Conservation (phyloP, 2,113 vertebrate species). For the Piaya cayana region DNA sequence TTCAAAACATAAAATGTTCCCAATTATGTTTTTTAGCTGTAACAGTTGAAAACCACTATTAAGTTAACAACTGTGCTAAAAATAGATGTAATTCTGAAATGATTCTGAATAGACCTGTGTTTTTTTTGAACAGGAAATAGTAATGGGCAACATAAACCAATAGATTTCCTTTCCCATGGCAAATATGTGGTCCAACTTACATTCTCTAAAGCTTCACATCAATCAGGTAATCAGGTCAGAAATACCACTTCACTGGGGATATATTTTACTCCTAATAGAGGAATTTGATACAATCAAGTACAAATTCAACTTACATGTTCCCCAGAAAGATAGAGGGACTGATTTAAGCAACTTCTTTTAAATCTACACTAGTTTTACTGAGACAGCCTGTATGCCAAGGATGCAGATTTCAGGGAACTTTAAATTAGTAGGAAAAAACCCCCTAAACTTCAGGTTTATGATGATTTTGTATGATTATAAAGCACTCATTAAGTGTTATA, state of each 20-base stretch:
- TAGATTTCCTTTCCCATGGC: background rate
- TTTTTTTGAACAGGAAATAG: slow-evolving; percentile 5
- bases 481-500: background rate
- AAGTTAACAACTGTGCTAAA: slow-evolving; percentile 19
- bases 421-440: background rate
- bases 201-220: background rate
- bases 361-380: background rate
- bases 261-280: background rate
- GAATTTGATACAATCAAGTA: background rate
- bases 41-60: background rate
- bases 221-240: background rate
- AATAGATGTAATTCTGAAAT: slow-evolving; percentile 28
- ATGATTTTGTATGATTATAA: background rate
- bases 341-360: background rate
- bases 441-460: background rate
- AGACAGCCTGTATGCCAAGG: background rate
- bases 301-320: background rate
- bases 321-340: background rate
- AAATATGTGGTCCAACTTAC: background rate
- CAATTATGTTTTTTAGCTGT: background rate
- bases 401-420: background rate
- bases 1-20: background rate
- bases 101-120: background rate
- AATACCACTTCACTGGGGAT: background rate
- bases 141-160: background rate